Conservation (phyloP, 2,797 vertebrate species). For the Intellagama lesueurii region DNA sequence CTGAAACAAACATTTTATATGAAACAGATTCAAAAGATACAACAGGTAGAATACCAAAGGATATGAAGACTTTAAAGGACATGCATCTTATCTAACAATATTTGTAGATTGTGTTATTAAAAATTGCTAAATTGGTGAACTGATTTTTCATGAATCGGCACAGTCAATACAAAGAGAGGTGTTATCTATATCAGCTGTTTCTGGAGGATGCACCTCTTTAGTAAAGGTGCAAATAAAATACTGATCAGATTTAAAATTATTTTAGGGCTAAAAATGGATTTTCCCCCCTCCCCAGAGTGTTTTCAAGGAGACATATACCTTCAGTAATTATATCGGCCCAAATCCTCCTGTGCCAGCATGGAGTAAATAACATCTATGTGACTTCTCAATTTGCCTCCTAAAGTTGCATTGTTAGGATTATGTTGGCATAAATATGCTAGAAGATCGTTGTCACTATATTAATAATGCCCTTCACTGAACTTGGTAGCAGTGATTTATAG, state of each 20-base stretch:
- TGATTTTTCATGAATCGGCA: slow-evolving; percentile 82
- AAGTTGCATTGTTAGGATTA: neutral
- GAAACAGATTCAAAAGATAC: slow-evolving; percentile 59
- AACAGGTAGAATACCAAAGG: slow-evolving; percentile 67
- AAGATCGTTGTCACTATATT: neutral
- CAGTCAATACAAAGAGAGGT: slow-evolving; percentile 69
- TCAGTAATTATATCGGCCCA: too few species aligned
- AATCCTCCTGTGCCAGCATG: too few species aligned
- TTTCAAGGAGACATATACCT: too few species aligned
- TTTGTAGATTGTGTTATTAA: slow-evolving; percentile 30
- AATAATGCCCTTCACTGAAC: neutral
- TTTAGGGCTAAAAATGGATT: neutral
- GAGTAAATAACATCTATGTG: too few species aligned
- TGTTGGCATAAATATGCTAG: too few species aligned
- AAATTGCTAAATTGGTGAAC: slow-evolving; percentile 46
- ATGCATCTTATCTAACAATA: slow-evolving; percentile 51
- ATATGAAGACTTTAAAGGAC: slow-evolving; percentile 56
- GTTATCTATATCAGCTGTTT: neutral
- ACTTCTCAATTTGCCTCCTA: neutral
- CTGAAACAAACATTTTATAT: slow-evolving; percentile 68
- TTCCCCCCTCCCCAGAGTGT: too few species aligned
- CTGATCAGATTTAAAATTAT: neutral
- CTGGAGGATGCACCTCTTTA: neutral
- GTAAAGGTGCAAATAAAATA: neutral
- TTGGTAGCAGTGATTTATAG: neutral